These are phyloP conservation scores for Scolopax mira DNA, from an alignment of 2,113 vertebrate species.

Conservation along the genomic window DNA sequence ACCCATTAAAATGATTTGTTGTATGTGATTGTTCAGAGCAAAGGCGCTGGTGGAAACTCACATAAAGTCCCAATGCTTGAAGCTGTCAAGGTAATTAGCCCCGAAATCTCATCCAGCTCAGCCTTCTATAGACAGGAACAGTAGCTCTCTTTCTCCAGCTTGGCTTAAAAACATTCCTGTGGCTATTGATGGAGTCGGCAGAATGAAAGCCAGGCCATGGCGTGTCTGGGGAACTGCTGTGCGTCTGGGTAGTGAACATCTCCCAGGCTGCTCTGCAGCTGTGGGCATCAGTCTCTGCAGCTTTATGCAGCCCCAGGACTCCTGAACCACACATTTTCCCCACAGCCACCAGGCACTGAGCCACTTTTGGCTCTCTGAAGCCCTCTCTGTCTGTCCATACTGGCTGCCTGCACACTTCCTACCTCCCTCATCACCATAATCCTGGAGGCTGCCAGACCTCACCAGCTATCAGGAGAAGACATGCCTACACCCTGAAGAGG, in stretches of 20 bases:
- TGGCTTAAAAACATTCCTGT: conserved; percentile 40
- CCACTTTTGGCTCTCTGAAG: not conserved
- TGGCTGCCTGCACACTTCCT: not conserved
- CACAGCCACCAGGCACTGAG: not conserved
- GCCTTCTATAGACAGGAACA: conserved; percentile 24
- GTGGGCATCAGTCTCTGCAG: not conserved
- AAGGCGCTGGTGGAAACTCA: conserved; percentile 45
- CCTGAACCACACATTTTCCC: not conserved
- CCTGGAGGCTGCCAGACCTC: not conserved
- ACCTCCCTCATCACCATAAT: not conserved
- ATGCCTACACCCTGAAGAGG: not conserved
- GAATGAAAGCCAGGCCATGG: conserved; percentile 44
- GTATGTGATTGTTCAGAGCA: conserved; percentile 42
- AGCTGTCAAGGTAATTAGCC: conserved; percentile 58
- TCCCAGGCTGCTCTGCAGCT: not conserved
- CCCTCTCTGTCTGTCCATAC: not conserved
- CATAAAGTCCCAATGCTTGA: conserved; percentile 31
- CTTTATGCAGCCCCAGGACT: not conserved
- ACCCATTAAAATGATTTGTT: conserved; percentile 67
- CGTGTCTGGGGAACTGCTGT: conserved; percentile 1
- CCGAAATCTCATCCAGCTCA: conserved; percentile 40
- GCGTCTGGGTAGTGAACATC: conserved; percentile 43
- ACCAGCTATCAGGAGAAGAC: not conserved
- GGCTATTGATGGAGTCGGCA: conserved; percentile 31
- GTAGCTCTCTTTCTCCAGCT: conserved; percentile 50